Conservation (phyloP, 1,140 invertebrate genomes). For the Drosophila orena region DNA sequence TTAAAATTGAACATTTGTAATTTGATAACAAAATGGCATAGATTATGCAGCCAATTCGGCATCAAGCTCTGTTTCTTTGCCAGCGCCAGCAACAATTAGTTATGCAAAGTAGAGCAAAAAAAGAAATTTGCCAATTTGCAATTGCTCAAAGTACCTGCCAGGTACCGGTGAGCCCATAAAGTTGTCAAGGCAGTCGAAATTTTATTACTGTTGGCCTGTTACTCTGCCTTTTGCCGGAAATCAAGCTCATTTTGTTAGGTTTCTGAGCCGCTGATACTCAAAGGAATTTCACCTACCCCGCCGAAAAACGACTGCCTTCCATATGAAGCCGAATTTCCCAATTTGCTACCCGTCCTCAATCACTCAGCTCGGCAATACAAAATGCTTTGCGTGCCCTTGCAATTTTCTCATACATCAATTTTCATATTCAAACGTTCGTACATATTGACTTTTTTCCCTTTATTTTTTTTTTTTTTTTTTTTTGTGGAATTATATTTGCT, state of each 20-base stretch:
- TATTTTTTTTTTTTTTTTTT: slow-evolving; percentile 42
- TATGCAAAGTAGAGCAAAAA: slow-evolving; percentile 48
- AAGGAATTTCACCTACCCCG: neutral
- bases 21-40: slow-evolving; percentile 7
- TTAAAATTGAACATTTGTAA: slow-evolving; percentile 30
- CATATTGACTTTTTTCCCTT: slow-evolving; percentile 12
- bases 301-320: slow-evolving; percentile 10
- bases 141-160: slow-evolving; percentile 35
- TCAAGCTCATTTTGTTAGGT: slow-evolving; percentile 61
- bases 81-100: slow-evolving; percentile 40
- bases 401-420: slow-evolving; percentile 81
- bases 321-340: slow-evolving; percentile 41
- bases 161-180: slow-evolving; percentile 19
- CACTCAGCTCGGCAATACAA: slow-evolving; percentile 62
- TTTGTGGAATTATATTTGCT: slow-evolving; percentile 53
- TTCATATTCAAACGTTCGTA: slow-evolving; percentile 66
- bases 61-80: neutral
- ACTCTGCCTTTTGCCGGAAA: slow-evolving; percentile 52
- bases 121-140: neutral
- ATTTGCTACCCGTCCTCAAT: slow-evolving; percentile 49
- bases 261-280: slow-evolving; percentile 4
- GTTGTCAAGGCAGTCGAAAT: slow-evolving; percentile 43
- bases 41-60: neutral
- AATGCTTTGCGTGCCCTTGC: slow-evolving; percentile 78
- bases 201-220: slow-evolving; percentile 59